A percentile compares a stretch with the other conserved stretches of the same genome.
Conservation (phyloP, 2,797 vertebrate species). For the Hozukius guyotensis region DNA sequence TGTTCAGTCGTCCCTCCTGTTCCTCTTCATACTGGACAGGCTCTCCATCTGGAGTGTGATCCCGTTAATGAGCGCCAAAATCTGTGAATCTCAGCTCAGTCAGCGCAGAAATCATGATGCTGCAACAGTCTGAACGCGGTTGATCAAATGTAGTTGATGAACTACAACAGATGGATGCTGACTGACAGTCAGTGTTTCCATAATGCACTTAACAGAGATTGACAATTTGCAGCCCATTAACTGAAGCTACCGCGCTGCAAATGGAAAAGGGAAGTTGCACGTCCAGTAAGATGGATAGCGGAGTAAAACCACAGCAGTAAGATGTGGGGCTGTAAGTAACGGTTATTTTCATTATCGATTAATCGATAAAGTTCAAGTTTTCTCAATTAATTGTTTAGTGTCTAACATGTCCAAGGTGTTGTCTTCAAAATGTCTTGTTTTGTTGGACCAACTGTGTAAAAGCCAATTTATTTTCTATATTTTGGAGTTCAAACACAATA, state of each 20-base stretch:
- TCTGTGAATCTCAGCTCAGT: not conserved
- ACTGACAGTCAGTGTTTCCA: not conserved
- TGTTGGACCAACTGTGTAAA: not conserved
- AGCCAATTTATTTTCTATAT: not conserved
- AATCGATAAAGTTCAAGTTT: not conserved
- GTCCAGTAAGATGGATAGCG: not conserved
- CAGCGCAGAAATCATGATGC: not conserved
- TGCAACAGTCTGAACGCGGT: not conserved
- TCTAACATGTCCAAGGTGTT: not conserved
- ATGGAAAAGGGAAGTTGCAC: not conserved
- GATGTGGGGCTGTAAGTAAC: not conserved
- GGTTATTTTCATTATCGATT: too few relatives aligned
- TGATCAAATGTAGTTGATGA: not conserved
- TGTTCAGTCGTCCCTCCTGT: conserved; percentile 10
- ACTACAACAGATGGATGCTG: not conserved
- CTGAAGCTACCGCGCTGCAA: not conserved
- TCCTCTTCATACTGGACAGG: not conserved
- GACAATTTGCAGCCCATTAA: not conserved
- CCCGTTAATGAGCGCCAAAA: not conserved
- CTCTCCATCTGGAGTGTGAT: conserved; percentile 46
- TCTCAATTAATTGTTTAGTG: not conserved
- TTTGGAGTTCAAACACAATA: too few relatives aligned
- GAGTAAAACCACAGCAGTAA: not conserved
- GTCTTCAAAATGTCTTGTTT: not conserved
- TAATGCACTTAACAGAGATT: not conserved